Conservation (phyloP, 2,113 vertebrate species). For the Saguinus imperator region DNA sequence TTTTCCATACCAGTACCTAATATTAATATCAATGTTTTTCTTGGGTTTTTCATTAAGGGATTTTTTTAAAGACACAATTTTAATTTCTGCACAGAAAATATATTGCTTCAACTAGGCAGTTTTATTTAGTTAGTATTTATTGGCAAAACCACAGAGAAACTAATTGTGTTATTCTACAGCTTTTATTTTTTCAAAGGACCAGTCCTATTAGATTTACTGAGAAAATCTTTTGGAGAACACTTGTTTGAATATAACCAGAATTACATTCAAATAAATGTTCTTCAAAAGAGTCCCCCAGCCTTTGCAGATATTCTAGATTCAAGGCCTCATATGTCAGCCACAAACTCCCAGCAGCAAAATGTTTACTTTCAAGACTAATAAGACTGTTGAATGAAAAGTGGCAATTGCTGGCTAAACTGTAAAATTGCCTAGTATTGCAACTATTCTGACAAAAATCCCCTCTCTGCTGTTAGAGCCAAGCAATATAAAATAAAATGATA, state of each 20-base stretch:
- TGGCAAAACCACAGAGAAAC: conserved; percentile 56
- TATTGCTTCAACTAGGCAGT: conserved; percentile 15
- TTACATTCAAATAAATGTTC: background rate
- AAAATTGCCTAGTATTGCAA: background rate
- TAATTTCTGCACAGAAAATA: conserved; percentile 54
- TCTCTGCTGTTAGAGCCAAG: background rate
- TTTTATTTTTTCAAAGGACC: background rate
- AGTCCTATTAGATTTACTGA: conserved; percentile 31
- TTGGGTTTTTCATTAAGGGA: background rate
- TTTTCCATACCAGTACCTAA: background rate
- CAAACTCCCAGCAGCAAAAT: background rate
- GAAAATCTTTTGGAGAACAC: background rate
- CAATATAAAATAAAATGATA: background rate
- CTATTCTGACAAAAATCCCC: background rate
- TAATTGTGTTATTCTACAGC: background rate
- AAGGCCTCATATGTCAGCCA: background rate
- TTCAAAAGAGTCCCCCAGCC: background rate
- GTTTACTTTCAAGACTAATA: conserved; percentile 22
- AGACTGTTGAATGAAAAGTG: background rate
- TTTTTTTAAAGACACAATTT: conserved; percentile 45
- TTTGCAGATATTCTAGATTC: background rate
- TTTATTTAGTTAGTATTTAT: conserved; percentile 52
- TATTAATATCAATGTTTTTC: conserved; percentile 22
- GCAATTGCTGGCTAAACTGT: background rate
- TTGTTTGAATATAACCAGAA: background rate